These are phyloP conservation scores for Dendrocincla fuliginosa DNA, from an alignment of 2,797 vertebrate genomes.

Conservation along the genomic window DNA sequence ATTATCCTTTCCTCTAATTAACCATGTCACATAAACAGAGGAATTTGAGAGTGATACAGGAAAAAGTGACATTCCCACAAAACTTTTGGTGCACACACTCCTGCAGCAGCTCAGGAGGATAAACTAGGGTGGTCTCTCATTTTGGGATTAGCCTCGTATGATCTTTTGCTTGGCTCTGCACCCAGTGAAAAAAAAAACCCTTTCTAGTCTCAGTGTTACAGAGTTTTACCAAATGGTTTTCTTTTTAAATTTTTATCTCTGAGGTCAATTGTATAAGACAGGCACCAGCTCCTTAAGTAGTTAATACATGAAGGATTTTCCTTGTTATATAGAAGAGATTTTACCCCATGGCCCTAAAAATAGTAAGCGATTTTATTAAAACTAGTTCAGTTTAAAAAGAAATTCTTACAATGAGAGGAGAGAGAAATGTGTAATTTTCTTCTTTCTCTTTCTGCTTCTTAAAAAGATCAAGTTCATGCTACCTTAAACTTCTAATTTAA, in stretches of 20 bases:
- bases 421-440: neutral
- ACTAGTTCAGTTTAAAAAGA: neutral
- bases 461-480: neutral
- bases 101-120: neutral
- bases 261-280: neutral
- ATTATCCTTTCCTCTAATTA: constrained; percentile 21
- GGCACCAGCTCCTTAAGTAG: neutral
- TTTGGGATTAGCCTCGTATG: neutral
- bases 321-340: neutral
- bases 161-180: constrained; percentile 18
- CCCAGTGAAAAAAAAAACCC: neutral
- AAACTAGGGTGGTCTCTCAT: neutral
- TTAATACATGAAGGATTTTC: neutral
- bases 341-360: neutral
- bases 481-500: neutral
- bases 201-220: neutral
- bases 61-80: neutral
- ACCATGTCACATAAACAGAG: neutral
- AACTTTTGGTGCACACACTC: neutral
- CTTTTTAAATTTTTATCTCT: neutral
- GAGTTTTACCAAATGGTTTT: neutral
- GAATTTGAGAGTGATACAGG: constrained; percentile 16
- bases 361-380: neutral
- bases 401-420: neutral
- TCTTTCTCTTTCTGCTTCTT: neutral